Conservation (phyloP, 1,140 invertebrate genomes). For the Cheumatopsyche charites region DNA sequence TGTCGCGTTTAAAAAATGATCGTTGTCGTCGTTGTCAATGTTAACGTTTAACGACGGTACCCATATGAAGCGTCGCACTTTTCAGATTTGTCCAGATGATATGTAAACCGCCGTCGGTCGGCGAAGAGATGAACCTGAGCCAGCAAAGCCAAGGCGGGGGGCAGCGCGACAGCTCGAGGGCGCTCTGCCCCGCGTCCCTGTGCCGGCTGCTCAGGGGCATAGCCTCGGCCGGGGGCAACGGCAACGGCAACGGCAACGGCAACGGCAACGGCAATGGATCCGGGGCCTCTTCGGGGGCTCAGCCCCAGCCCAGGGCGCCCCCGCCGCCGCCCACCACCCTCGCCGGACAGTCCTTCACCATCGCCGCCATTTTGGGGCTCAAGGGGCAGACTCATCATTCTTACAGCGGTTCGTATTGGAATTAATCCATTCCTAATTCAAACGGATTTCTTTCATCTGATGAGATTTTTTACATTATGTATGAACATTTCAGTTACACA, state of each 20-base stretch:
- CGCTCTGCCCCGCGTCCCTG: slow-evolving; percentile 45
- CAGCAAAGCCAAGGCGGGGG: slow-evolving; percentile 14
- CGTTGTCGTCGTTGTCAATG: no score
- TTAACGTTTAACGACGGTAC: no score
- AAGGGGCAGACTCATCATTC: slow-evolving; percentile 57
- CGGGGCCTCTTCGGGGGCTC: neutral
- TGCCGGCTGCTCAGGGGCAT: slow-evolving; percentile 45
- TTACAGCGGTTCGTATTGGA: slow-evolving; percentile 28
- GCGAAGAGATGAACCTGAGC: slow-evolving; percentile 42
- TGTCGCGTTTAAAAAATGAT: no score
- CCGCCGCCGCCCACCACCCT: slow-evolving; percentile 12
- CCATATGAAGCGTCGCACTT: no score
- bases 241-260: no score
- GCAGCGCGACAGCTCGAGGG: slow-evolving; percentile 20
- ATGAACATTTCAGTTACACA: no score
- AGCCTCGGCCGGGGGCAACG: slow-evolving; percentile 27
- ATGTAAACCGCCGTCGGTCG: slow-evolving; percentile 15
- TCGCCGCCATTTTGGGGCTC: slow-evolving; percentile 79
- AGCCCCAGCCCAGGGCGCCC: neutral
- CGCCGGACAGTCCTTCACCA: slow-evolving; percentile 72
- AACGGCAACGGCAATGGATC: no score
- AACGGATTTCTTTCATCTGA: no score
- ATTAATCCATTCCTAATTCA: no score
- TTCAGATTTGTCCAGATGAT: slow-evolving; percentile 29
- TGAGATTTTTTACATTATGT: no score